Evolutionary conservation across 2,797 vertebrate species (phyloP).

Genomic region (Naso thynnoides): DNA sequence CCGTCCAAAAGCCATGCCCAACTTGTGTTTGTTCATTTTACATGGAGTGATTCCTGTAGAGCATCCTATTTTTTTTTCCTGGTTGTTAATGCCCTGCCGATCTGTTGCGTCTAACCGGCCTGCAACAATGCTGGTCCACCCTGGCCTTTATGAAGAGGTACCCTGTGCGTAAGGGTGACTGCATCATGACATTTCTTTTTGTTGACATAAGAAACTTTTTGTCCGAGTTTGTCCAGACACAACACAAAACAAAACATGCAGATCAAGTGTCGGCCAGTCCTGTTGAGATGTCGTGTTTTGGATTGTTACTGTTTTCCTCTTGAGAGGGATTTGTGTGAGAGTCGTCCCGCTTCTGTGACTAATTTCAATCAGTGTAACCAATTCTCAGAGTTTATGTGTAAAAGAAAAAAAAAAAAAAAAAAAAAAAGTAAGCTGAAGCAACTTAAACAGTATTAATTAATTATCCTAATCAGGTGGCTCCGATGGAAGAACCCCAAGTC

Average conservation of each 20-base stretch:
- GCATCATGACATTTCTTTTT: constrained; percentile 73
- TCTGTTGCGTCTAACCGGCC: constrained; percentile 24
- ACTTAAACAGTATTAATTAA: background rate
- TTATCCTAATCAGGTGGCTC: background rate
- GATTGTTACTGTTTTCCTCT: constrained; percentile 15
- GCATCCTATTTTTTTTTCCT: background rate
- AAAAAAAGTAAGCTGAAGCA: constrained; percentile 1
- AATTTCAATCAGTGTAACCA: constrained; percentile 1
- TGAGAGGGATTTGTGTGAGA: constrained; percentile 12
- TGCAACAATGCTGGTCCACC: constrained; percentile 38
- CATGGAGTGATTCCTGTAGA: constrained; percentile 16
- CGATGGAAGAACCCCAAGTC: background rate
- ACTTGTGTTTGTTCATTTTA: constrained; percentile 17
- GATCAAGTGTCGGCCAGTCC: constrained; percentile 27
- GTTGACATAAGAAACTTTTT: constrained; percentile 69
- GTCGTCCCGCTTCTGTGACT: constrained; percentile 1
- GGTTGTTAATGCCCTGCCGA: constrained; percentile 9
- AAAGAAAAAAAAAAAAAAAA: no score
- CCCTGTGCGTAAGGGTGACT: constrained; percentile 54
- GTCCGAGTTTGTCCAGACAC: constrained; percentile 51
- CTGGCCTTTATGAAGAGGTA: constrained; percentile 51
- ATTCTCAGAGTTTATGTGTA: constrained; percentile 16
- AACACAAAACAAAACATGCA: constrained; percentile 43
- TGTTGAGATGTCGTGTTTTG: background rate
- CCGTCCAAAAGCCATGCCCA: constrained; percentile 7